Evolutionary conservation across 2,888 invertebrate genomes (phyloP), one percentile per base, ranked within the genome.

Genomic region (Thymelicus sylvestris): DNA sequence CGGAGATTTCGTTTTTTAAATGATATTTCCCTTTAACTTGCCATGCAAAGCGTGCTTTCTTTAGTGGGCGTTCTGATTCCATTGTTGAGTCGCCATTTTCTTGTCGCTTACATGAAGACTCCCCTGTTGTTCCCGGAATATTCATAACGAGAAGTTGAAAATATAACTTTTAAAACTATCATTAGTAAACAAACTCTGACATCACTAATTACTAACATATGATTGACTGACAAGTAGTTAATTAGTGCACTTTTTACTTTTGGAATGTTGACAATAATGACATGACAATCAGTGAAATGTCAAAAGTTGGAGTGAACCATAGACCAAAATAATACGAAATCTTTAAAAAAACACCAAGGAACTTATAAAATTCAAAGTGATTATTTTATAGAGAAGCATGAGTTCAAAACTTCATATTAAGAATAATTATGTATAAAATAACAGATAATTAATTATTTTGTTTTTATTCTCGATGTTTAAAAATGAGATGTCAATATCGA

Each of bases 11-110:
- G 75, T 93, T 93, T 87, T 94, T 95, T 75, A 95, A 85, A 82
- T 95, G 95, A 83, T 95, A 94, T 92, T 95, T 94, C 57, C 95
- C 95, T 88, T 95, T 95, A 73, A 96, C 94, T 92, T 96, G 95
- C 95, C 95, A 96, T 69, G 95, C 93, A 87, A 95, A 95, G 79
- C 95, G 92, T 72, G 96, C 96, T 87, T 96, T 96, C 85, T 95
- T 96, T 77, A 95, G 91, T 81, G 95, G 95, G 87, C 95, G 94
- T 80, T 95, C 94, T 71, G 90, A 88, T 76, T 94, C 94, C 81
- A 85, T 83, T 69, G 86, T 83, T 75, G 84, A 90, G 91, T 92
- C 90, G 93, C 94, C 91, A 91, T 92, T 91, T 87, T 94, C 93
- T 87, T 88, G 91, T 83, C 88, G 89, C 85, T 90, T 93, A 79